A percentile compares a stretch with the other conserved stretches of the same genome.
These are phyloP conservation scores for Volucella inflata DNA, from an alignment of 2,888 invertebrate species.

Conservation along the genomic window DNA sequence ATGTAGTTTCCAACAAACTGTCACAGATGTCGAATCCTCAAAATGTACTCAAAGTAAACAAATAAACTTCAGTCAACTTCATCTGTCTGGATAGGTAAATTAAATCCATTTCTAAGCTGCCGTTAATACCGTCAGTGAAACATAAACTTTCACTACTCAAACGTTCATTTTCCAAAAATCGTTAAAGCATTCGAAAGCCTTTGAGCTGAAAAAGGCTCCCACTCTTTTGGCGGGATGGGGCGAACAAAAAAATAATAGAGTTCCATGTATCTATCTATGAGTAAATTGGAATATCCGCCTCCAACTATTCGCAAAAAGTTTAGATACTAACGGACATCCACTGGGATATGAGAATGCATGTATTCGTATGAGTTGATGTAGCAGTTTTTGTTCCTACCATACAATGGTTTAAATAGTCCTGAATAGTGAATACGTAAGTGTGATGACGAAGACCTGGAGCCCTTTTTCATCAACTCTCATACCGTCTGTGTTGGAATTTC, in stretches of 20 bases:
- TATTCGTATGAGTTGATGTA: too few relatives aligned
- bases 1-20: background rate
- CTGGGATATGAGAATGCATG: too few relatives aligned
- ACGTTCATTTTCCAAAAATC: conserved; percentile 29
- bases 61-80: conserved; percentile 4
- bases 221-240: background rate
- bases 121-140: conserved; percentile 35
- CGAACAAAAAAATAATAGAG: background rate
- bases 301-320: conserved; percentile 1
- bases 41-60: background rate
- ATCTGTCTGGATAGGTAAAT: conserved; percentile 28
- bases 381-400: conserved; percentile 7
- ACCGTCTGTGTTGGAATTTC: conserved; percentile 29
- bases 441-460: background rate
- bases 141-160: background rate
- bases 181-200: background rate
- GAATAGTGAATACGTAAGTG: background rate
- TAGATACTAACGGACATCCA: background rate
- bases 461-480: background rate
- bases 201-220: background rate
- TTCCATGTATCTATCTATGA: background rate
- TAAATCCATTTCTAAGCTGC: conserved; percentile 37
- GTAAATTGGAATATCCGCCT: conserved; percentile 13
- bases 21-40: background rate
- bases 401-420: conserved; percentile 7